Evolutionary conservation across 2,113 vertebrate species (phyloP), one percentile per base, ranked within the genome.

Genomic region (Gorsachius goisagi): DNA sequence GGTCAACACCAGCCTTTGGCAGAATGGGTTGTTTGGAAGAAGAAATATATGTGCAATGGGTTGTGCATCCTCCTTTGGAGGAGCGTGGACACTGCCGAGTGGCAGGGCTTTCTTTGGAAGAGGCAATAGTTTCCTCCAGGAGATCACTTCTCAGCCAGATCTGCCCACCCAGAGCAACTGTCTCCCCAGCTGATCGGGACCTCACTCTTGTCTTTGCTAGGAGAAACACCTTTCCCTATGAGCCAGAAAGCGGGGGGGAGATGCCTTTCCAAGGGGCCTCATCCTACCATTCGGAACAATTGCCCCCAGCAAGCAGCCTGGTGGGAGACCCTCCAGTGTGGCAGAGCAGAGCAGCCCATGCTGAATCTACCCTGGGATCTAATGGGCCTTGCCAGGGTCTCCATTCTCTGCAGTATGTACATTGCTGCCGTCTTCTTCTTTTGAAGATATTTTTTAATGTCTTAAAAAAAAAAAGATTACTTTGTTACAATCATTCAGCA

Each of bases 401-500:
- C 85, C 56, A 16, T 80, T 96, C 92, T 79, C 79, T 92, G 71
- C 83, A 90, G 91, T 2, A 20, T 79, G 88, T 87, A 93, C 96
- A 66, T 94, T 89, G 88, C 97, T 96, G 87, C 96, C 8, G 60
- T 93, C 94, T 89, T 79, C 92, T 93, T 93, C 97, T 98, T 98
- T 98, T 98, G 98, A 98, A 98, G 98, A 98, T 97, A 97, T 92
- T 98, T 97, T 98, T 97, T 95, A 97, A 97, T 95, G 93, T 97
- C 94, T 97, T 96, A 91, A 97, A 97, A 97, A 66, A 88, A 88
- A 98, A 98, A 93, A 98, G 96, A 98, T 98, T 98, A 98, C 96
- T 98, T 97, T 94, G 94, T 98, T 97, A 98, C 93, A 98, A 98
- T 98, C 98, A 98, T 97, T 98, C 97, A 98, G 98, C 98, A 98